Conservation (phyloP, 2,113 vertebrate species). For the Anguilla rostrata region DNA sequence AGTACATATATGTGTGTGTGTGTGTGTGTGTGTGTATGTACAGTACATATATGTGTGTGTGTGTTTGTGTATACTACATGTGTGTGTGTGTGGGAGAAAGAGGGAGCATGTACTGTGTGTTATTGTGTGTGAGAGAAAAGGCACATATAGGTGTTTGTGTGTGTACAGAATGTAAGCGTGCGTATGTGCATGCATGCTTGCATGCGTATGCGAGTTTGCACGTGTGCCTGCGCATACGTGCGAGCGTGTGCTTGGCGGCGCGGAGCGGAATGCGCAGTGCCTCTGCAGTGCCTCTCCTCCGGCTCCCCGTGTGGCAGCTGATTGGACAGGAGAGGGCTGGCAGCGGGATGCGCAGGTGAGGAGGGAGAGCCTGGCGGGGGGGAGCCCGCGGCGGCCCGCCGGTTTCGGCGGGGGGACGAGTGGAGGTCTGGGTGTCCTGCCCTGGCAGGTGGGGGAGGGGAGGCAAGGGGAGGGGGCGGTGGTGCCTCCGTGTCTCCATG, state of each 20-base stretch:
- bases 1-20: not conserved
- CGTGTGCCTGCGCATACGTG: not conserved
- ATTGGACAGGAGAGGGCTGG: not conserved
- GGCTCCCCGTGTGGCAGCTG: not conserved
- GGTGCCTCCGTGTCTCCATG: not conserved
- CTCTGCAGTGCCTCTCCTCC: not conserved
- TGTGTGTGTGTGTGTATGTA: too few relatives aligned
- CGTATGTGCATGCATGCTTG: too few relatives aligned
- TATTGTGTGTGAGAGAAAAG: too few relatives aligned
- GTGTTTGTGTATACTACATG: not conserved
- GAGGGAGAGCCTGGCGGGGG: not conserved
- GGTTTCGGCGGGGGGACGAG: not conserved
- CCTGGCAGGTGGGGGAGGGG: not conserved
- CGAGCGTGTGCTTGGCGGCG: not conserved
- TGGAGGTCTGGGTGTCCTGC: not conserved
- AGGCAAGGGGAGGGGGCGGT: not conserved
- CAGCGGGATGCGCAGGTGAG: not conserved
- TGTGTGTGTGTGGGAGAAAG: too few relatives aligned
- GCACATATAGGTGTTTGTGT: not conserved
- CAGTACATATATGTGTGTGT: not conserved
- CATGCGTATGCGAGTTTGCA: not conserved
- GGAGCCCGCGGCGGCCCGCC: not conserved
- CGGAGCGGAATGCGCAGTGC: constrained; percentile 20
- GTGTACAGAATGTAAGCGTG: not conserved
- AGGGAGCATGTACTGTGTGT: too few relatives aligned